phyloP scores from a whole-genome alignment of 2,888 invertebrate species.

The Syritta pipiens region DNA sequence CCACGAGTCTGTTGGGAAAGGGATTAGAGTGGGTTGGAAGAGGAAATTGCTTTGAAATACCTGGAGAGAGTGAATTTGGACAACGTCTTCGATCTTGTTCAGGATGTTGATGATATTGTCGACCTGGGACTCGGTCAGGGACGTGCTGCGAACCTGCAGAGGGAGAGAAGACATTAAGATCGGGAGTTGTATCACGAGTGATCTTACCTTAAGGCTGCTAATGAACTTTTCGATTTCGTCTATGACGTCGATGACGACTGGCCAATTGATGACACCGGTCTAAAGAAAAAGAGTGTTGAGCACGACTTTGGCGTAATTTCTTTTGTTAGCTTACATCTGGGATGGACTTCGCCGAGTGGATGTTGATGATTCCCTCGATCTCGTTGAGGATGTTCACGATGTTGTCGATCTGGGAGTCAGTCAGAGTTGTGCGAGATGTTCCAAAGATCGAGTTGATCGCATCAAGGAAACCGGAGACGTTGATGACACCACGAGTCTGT shows the following conservation, averaged over 20 bases:
- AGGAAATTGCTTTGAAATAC: too few relatives aligned
- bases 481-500: constrained; percentile 2
- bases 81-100: too few relatives aligned
- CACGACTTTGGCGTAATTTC: too few relatives aligned
- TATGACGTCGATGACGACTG: neutral
- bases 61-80: neutral
- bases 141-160: neutral
- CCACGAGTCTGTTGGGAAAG: neutral
- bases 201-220: neutral
- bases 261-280: constrained; percentile 9
- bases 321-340: neutral
- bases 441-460: neutral
- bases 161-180: neutral
- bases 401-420: constrained; percentile 4
- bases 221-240: neutral
- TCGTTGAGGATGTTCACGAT: neutral
- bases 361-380: constrained; percentile 29
- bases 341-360: neutral
- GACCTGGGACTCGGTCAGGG: neutral
- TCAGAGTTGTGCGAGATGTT: neutral
- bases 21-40: neutral
- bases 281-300: neutral
- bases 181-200: neutral
- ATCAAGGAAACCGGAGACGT: constrained; percentile 4
- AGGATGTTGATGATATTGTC: neutral